Evolutionary conservation across 2,888 invertebrate genomes (phyloP).

Genomic region (Malachius bipustulatus): DNA sequence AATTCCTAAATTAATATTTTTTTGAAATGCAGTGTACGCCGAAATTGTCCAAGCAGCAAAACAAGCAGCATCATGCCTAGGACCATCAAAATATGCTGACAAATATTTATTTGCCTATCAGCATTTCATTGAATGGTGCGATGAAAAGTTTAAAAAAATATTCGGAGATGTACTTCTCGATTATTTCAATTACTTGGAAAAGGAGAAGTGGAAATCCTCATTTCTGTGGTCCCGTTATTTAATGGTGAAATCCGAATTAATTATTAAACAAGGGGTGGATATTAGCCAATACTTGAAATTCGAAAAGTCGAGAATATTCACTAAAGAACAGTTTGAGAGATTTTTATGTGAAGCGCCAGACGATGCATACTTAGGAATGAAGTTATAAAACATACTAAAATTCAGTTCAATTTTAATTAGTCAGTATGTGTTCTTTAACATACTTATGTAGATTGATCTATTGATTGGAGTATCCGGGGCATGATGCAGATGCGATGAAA

Average conservation of each 20-base stretch:
- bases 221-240: slow-evolving; percentile 4
- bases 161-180: slow-evolving; percentile 1
- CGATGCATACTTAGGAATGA: slow-evolving; percentile 4
- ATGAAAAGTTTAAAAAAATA: background rate
- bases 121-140: slow-evolving; percentile 1
- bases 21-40: slow-evolving; percentile 1
- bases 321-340: slow-evolving; percentile 2
- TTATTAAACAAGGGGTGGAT: no score
- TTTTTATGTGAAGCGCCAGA: slow-evolving; percentile 5
- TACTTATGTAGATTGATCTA: no score
- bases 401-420: no score
- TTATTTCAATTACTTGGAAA: slow-evolving; percentile 4
- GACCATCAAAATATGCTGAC: slow-evolving; percentile 1
- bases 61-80: slow-evolving; percentile 3
- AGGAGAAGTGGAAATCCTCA: background rate
- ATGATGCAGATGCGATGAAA: no score
- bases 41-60: slow-evolving; percentile 3
- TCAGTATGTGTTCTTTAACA: no score
- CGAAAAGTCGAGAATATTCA: background rate
- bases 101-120: slow-evolving; percentile 6
- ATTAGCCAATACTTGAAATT: no score
- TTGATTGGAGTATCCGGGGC: no score
- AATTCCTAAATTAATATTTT: no score
- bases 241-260: background rate
- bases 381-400: no score